Evolutionary conservation across 2,888 invertebrate species (phyloP), one percentile per base, ranked within the genome.

Genomic region (Mimas tiliae): DNA sequence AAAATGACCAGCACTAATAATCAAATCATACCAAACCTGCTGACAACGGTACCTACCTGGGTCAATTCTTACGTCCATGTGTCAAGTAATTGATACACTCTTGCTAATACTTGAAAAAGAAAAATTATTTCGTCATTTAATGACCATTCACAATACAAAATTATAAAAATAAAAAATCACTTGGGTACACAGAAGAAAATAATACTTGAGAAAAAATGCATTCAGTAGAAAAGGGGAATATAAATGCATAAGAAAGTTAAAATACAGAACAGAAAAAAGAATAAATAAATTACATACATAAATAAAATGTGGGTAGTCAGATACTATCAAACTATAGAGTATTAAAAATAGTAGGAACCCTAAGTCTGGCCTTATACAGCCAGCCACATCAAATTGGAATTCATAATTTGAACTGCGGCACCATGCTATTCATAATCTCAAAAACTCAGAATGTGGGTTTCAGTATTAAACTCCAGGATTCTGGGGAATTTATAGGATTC

Each of bases 1-100:
- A 72, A 27, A 80, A 84, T 81, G 81, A 76, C 82, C 82, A 77
- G 83, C 82, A 83, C 77, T 74, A 69, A 55, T 62, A 58, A 64
- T 67, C 67, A 66, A 52, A 52, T 42, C 47, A 34, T 69, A 74
- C 70, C 69, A 69, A 77, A 74, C 67, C 71, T 72, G 74, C 67
- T 69, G 73, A 77, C 73, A 68, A 73, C 71, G 70, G 67, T 74
- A 55, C 73, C 67, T 72, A 76, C 74, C 65, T 65, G 55, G 69
- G 65, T 70, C 64, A 73, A 75, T 69, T 69, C 63, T 12, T 42
- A 58, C 58, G 65, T 69, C 67, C 62, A 69, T 65, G 62, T 69
- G 62, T 65, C 67, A 67, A 67, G 63, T 62, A 68, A 50, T 62
- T 58, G 34, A 53, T 34, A 65, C 55, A 50, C 68, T 63, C 63